A percentile compares a stretch with the other conserved stretches of the same genome.
Conservation (phyloP, 1,140 invertebrate genomes). For the Ectropis grisescens region DNA sequence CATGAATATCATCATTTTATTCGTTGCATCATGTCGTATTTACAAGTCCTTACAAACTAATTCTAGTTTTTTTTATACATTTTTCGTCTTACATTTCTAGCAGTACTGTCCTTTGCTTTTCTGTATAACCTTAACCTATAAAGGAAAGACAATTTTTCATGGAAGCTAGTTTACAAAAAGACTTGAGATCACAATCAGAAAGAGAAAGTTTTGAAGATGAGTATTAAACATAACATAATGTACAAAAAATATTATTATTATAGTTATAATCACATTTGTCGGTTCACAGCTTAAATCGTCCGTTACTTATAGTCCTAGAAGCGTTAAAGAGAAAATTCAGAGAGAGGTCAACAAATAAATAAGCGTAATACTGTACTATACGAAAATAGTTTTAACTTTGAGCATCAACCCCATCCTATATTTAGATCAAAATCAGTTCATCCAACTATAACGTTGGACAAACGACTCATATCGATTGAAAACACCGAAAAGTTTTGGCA, state of each 20-base stretch:
- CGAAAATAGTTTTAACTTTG: no score
- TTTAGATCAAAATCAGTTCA: no score
- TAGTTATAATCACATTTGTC: constrained; percentile 23
- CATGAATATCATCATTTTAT: constrained; percentile 48
- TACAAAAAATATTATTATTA: constrained; percentile 11
- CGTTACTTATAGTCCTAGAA: no score
- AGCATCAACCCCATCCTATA: no score
- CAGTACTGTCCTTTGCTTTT: constrained; percentile 60
- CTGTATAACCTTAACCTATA: constrained; percentile 28
- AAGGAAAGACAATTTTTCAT: constrained; percentile 15
- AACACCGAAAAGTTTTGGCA: no score
- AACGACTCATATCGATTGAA: no score
- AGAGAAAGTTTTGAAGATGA: constrained; percentile 15
- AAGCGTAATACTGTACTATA: no score
- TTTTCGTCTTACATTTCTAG: constrained; percentile 32
- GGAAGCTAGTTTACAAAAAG: constrained; percentile 8
- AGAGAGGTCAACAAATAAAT: constrained; percentile 11
- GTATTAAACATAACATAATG: constrained; percentile 15
- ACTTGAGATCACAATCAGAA: constrained; percentile 23
- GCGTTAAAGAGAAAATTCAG: no score
- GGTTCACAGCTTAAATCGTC: constrained; percentile 30
- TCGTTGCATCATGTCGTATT: constrained; percentile 48
- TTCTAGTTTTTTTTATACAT: constrained; percentile 45
- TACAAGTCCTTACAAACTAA: constrained; percentile 54
- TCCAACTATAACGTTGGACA: no score